Base-by-base conservation (phyloP, 2,888 invertebrate genomes). In the Drosophila austrosaltans region DNA sequence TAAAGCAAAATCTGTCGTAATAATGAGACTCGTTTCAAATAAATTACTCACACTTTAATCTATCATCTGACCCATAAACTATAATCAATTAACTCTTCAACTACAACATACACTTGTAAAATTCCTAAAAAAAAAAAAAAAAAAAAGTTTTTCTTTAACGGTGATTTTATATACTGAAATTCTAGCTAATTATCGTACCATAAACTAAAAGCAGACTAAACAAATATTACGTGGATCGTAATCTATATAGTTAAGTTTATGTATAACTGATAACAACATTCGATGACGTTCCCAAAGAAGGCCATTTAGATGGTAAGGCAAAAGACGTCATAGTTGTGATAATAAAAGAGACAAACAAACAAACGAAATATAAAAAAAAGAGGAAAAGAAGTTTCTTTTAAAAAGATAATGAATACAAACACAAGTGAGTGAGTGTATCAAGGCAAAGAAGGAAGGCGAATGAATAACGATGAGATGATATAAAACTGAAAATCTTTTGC, bases 231-330 rank as follows among this genome's bases (percentile, higher is more conserved):
- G 22, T 48, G 10, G 16, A 48, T 7, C 22, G 12, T 48, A 48
- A 48, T 25, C 48, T 48, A 12, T 12, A 48, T 48, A 48, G 48
- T 48, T 48, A 10, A 12, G 22, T 12, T 48, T 48, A 48, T 48
- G 48, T 48, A 48, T 48, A 48, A 48, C 22, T 48, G 48, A 48
- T 48, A 48, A 48, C 4, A 25, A 10, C 0, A 3, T 66, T 59
- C 40, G 54, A 60, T 82, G 84, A 84, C 82, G 82, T 78, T 62
- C 44, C 64, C 10, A 48, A 22, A 48, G 44, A 48, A 22, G 20
- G 22, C 44, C 44, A 48, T 36, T 28, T 28, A 79, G 70, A 67
- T 64, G n/a, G 16, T 42, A 67, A 66, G 70, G 36, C 36, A 54
- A 72, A 64, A 67, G 69, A 53, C 62, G 56, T 10, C 40, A 2